phyloP scores from a whole-genome alignment of 2,797 vertebrate species.

The Propithecus perrieri region DNA sequence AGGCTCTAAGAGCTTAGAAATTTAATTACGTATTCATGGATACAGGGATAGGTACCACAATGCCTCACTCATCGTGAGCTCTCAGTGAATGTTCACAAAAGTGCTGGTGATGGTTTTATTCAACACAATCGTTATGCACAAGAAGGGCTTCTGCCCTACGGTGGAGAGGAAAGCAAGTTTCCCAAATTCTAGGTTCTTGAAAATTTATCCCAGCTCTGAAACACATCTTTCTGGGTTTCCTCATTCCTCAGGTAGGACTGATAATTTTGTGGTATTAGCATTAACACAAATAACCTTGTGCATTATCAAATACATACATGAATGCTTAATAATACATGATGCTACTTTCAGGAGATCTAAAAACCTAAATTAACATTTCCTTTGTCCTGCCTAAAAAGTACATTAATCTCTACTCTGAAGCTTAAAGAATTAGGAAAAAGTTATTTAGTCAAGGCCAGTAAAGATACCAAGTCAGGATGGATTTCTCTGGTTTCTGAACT shows the following conservation, averaged over 20 bases:
- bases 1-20: constrained; percentile 79
- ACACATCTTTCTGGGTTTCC: not conserved
- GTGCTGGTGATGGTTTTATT: not conserved
- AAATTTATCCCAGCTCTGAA: constrained; percentile 5
- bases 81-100: not conserved
- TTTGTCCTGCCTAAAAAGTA: not conserved
- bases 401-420: not conserved
- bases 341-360: not conserved
- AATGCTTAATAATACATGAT: not conserved
- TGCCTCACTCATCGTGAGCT: not conserved
- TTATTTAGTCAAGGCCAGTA: not conserved
- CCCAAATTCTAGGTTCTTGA: not conserved
- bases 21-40: constrained; percentile 59
- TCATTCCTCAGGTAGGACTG: not conserved
- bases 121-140: not conserved
- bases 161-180: not conserved
- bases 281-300: not conserved
- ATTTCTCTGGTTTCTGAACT: constrained; percentile 7
- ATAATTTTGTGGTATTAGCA: not conserved
- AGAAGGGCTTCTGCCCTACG: not conserved
- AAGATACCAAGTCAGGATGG: not conserved
- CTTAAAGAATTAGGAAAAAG: not conserved
- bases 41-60: not conserved
- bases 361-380: not conserved
- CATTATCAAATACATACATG: not conserved